phyloP scores from a whole-genome alignment of 2,888 invertebrate species.

The Salticus scenicus region DNA sequence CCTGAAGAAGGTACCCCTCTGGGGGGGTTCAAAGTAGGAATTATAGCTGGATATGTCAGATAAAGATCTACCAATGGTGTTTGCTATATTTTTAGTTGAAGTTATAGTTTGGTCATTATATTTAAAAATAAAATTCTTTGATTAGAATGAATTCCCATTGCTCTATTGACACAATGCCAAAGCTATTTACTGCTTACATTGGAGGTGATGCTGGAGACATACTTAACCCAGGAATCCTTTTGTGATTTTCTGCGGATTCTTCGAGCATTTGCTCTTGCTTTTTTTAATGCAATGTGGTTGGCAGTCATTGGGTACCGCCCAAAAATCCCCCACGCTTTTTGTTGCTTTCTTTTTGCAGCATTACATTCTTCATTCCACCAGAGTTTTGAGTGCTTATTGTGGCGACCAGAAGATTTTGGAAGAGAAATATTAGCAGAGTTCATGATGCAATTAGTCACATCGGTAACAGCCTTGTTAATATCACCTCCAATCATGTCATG shows the following conservation, averaged over 20 bases:
- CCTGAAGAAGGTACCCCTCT: too few relatives aligned
- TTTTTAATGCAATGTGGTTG: neutral
- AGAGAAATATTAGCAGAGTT: neutral
- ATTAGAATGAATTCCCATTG: too few relatives aligned
- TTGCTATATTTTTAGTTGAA: too few relatives aligned
- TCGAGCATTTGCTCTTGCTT: neutral
- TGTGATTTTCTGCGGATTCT: neutral
- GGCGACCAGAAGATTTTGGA: too few relatives aligned
- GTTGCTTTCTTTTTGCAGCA: neutral
- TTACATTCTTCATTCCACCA: neutral
- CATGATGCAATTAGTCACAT: neutral
- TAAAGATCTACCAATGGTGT: too few relatives aligned
- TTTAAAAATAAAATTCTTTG: too few relatives aligned
- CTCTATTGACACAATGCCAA: neutral
- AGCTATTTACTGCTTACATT: neutral
- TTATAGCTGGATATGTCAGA: too few relatives aligned
- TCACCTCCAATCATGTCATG: neutral
- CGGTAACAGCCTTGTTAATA: neutral
- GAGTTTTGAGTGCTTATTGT: neutral
- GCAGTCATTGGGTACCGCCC: neutral
- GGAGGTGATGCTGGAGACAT: neutral
- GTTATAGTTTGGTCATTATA: too few relatives aligned
- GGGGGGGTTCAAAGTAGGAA: too few relatives aligned
- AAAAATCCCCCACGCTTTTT: neutral
- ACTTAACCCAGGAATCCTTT: neutral